Conservation (phyloP, 92 coral and sea anemone genomes). For the Desmophyllum pertusum region DNA sequence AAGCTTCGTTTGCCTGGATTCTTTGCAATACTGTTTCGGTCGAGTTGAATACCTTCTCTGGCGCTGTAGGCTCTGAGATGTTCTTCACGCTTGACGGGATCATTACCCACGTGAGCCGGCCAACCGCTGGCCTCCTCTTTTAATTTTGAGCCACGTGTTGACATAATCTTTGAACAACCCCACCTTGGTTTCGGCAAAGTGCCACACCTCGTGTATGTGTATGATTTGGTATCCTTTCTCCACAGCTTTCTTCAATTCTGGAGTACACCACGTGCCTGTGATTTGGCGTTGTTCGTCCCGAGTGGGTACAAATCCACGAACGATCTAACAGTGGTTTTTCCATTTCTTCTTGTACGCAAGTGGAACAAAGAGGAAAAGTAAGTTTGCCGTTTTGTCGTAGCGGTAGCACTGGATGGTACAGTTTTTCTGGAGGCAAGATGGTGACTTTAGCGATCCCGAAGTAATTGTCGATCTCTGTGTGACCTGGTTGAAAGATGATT, state of each 20-base stretch:
- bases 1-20: not conserved
- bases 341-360: too few species aligned
- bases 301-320: not conserved
- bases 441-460: not conserved
- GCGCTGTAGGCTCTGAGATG: not conserved
- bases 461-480: too few species aligned
- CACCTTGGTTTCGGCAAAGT: not conserved
- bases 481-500: not conserved
- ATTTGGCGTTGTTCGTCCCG: not conserved
- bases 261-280: not conserved
- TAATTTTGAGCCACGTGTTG: conserved; percentile 19
- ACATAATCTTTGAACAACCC: conserved; percentile 12
- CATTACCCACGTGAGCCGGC: not conserved
- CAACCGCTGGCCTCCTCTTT: conserved; percentile 20
- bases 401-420: too few species aligned
- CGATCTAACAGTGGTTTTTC: not conserved
- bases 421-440: too few species aligned
- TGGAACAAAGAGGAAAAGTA: too few species aligned
- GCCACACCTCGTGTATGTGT: not conserved
- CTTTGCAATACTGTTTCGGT: not conserved
- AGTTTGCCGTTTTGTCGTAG: too few species aligned
- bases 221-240: not conserved
- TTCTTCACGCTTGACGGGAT: not conserved
- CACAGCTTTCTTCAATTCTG: not conserved
- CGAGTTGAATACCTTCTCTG: not conserved